A percentile compares a stretch with the other conserved stretches of the same genome.
Evolutionary conservation across 2,797 vertebrate species (phyloP).

Genomic region (Protosalanx chinensis): DNA sequence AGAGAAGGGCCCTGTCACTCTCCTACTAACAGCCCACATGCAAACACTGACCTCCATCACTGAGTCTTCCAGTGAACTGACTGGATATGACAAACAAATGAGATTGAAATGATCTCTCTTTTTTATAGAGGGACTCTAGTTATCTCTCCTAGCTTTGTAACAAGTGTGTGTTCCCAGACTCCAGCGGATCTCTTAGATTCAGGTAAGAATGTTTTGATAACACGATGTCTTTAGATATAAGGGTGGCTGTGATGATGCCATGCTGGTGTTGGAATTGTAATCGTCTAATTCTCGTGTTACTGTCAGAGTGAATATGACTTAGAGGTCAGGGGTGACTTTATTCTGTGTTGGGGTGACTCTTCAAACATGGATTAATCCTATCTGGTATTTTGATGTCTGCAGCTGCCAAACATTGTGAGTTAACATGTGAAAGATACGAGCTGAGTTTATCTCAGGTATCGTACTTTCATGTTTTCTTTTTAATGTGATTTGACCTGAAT

Average conservation of each 20-base stretch:
- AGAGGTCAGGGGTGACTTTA: constrained; percentile 64
- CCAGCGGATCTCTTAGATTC: constrained; percentile 19
- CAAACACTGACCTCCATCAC: constrained; percentile 56
- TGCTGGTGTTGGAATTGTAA: constrained; percentile 4
- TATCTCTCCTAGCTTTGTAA: constrained; percentile 20
- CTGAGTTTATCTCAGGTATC: not conserved
- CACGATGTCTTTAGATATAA: constrained; percentile 2
- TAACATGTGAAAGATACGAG: not conserved
- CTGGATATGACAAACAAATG: constrained; percentile 27
- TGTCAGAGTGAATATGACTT: constrained; percentile 42
- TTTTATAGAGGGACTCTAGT: not conserved
- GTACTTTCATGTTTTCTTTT: not conserved
- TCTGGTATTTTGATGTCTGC: constrained; percentile 28
- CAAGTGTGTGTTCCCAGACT: constrained; percentile 14
- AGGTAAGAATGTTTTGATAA: constrained; percentile 55
- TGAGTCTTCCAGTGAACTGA: constrained; percentile 37
- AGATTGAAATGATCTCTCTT: constrained; percentile 7
- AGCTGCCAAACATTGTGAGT: not conserved
- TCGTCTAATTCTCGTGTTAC: constrained; percentile 41
- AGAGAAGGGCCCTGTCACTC: constrained; percentile 71
- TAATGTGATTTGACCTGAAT: not conserved
- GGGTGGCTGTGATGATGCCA: not conserved
- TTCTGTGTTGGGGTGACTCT: constrained; percentile 25
- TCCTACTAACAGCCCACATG: constrained; percentile 59
- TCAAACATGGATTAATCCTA: constrained; percentile 29